A percentile compares a stretch with the other conserved stretches of the same genome.
phyloP scores from a whole-genome alignment of 1,140 invertebrate genomes.

The Vanessa atalanta region DNA sequence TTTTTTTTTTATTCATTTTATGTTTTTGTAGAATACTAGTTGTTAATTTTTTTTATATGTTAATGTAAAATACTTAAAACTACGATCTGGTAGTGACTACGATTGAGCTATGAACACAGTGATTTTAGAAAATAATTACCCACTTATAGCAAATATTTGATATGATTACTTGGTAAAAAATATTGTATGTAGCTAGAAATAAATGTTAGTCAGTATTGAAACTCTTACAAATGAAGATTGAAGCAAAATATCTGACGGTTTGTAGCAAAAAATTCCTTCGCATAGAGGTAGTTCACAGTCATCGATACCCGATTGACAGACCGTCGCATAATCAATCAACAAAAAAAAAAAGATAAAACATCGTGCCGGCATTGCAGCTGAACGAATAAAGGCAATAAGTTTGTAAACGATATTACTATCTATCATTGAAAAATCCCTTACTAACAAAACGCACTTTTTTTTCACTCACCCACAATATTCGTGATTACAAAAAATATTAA shows the following conservation, averaged over 20 bases:
- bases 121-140: too few species aligned
- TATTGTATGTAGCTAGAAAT: too few species aligned
- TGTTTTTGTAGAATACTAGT: not conserved
- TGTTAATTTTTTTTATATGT: not conserved
- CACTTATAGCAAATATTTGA: too few species aligned
- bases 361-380: slow-evolving; percentile 3
- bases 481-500: slow-evolving; percentile 78
- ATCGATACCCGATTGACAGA: not conserved
- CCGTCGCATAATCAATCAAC: slow-evolving; percentile 2
- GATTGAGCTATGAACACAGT: too few species aligned
- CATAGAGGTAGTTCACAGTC: not conserved
- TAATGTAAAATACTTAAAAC: too few species aligned
- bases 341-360: slow-evolving; percentile 23
- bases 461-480: slow-evolving; percentile 56
- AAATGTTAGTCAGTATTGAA: not conserved
- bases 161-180: too few species aligned
- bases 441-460: slow-evolving; percentile 56
- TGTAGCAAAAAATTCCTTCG: not conserved
- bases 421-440: slow-evolving; percentile 51
- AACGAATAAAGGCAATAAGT: slow-evolving; percentile 22
- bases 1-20: not conserved
- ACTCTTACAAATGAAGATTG: not conserved
- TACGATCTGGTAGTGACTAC: too few species aligned
- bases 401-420: slow-evolving; percentile 49
- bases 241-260: not conserved